Evolutionary conservation across 2,888 invertebrate genomes (phyloP).

Genomic region (Pantelozetes paolii): DNA sequence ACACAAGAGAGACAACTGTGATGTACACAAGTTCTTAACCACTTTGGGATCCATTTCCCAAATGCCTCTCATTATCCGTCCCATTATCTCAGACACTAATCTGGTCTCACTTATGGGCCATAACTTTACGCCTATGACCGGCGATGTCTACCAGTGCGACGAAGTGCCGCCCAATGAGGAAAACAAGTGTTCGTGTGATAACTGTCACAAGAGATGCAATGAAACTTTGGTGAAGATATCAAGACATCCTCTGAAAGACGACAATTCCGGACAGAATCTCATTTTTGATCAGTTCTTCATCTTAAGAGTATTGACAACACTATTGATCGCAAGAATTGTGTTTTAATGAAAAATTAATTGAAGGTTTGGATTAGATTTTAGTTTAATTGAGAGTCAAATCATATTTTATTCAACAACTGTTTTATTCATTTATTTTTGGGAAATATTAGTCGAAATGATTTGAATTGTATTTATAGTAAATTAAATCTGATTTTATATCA

Average conservation of each 20-base stretch:
- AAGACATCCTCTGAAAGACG: neutral
- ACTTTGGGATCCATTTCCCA: conserved; percentile 34
- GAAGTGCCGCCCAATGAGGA: conserved; percentile 33
- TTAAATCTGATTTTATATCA: too few relatives aligned
- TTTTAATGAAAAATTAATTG: too few relatives aligned
- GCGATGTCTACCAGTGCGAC: conserved; percentile 32
- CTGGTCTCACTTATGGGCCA: neutral
- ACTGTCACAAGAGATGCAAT: conserved; percentile 35
- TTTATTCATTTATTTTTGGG: too few relatives aligned
- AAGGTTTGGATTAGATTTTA: too few relatives aligned
- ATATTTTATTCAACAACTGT: too few relatives aligned
- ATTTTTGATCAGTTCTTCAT: neutral
- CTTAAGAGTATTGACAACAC: neutral
- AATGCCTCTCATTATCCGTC: conserved; percentile 35
- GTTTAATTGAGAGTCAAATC: too few relatives aligned
- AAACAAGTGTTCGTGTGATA: conserved; percentile 40
- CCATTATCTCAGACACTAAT: conserved; percentile 16
- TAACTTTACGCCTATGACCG: conserved; percentile 28
- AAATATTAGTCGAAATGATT: too few relatives aligned
- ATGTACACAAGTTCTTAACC: conserved; percentile 23
- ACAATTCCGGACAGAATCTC: neutral
- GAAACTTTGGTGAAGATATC: neutral
- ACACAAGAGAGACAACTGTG: conserved; percentile 20
- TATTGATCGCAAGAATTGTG: neutral
- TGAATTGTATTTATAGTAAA: too few relatives aligned